Base-by-base conservation (phyloP, 2,888 invertebrate species). In the Lepidochrysops patricia region DNA sequence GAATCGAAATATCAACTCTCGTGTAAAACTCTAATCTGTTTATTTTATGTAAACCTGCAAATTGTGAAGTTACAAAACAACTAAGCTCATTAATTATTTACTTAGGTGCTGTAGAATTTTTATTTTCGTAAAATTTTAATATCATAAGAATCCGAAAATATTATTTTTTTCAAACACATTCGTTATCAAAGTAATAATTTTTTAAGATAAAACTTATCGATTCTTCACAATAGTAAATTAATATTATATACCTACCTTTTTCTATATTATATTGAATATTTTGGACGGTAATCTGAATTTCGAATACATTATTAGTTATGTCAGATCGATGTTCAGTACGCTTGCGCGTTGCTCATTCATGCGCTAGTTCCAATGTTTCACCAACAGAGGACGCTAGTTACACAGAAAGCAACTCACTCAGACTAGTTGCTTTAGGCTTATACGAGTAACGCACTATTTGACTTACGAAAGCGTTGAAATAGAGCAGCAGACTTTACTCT, bases 281-380 rank as follows among this genome's bases (percentile, higher is more conserved):
- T 61, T 57, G 62, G 67, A 65, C 62, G 64, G 66, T 70, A 66
- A 76, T 77, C 76, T 75, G 72, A 72, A 67, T 66, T 43, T 72
- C 68, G 69, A 76, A 79, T 84, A 76, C 76, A 84, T 83, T 82
- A 87, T 87, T 86, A n/a, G n/a, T n/a, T 84, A 85, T 75, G 69
- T 66, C 72, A 83, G 86, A 87, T 88, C 87, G 77, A 88, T 88
- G 76, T 65, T 66, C 68, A 77, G 68, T 78, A 77, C 86, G 87
- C 87, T 81, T 75, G 87, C 87, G 87, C 77, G 76, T 64, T 80
- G 68, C 66, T 68, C 83, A 82, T 87, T 83, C 83, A 82, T 70
- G 68, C 57, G 25, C 63, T 67, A 68, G 66, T 69, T 73, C 70
- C 67, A 70, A 68, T 62, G 62, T 65, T 63, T 67, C 61, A 59